Base-by-base conservation (phyloP, 2,113 vertebrate genomes). In the Chascanopsetta lugubris region DNA sequence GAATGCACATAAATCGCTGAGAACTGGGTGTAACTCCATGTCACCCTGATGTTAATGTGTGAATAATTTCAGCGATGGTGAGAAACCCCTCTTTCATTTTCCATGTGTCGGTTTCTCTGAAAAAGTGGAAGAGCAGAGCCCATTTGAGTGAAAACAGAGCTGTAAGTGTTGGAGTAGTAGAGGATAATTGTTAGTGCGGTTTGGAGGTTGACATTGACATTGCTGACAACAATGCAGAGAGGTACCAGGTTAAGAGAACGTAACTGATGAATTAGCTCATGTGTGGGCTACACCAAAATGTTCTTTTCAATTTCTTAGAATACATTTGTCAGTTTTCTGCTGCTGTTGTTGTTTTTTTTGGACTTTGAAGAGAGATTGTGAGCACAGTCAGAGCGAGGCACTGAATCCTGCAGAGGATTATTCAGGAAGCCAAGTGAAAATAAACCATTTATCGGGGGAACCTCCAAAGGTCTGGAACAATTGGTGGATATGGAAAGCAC, bases 1-100 rank as follows among this genome's bases (percentile, higher is more conserved):
- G 15, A 56, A 42, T 47, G 36, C 40, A 47, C 30, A 18, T 36
- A 32, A 29, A 24, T 46, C n/a, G 27, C 1, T 56, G 18, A 6
- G 12, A 45, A 59, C 5, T 64, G 60, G 55, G 20, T 49, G 56
- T 12, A 36, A 21, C 22, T 13, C 61, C 7, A 48, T 32, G 47
- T 50, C 24, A 66, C n/a, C 46, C 63, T 0, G 3, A 58, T 22
- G 65, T 62, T 5, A 53, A 67, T 13, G 70, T n/a, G 75, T 59
- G 34, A 68, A 59, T 12, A 66, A 18, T 75, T 82, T 63, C 30
- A 65, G 11, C 45, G 48, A 40, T 30, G 38, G 22, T 72, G 68
- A 72, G 45, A 66, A 57, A 57, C 15, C 49, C 21, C 24, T 27
- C 26, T 48, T 25, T 74, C 4, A 47, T 64, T 75, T 66, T 64